These are phyloP conservation scores for Hyperoodon ampullatus DNA, from an alignment of 2,113 vertebrate species.

Conservation along the genomic window DNA sequence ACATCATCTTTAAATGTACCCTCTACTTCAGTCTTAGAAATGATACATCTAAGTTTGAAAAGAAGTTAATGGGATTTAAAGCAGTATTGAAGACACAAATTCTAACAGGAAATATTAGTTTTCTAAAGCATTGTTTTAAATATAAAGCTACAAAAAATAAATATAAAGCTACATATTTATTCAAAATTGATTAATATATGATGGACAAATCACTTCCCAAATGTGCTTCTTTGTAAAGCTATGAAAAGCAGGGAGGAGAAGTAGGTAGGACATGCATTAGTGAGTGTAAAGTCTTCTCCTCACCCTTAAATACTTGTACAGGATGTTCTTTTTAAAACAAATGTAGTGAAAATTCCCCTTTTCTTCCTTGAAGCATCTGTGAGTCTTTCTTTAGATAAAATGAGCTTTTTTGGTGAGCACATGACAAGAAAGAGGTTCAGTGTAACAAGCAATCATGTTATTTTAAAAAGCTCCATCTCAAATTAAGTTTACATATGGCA, in stretches of 20 bases:
- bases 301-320: constrained; percentile 40
- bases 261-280: not conserved
- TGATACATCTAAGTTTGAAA: constrained; percentile 46
- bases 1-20: constrained; percentile 37
- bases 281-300: constrained; percentile 30
- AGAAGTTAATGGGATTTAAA: constrained; percentile 34
- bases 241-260: not conserved
- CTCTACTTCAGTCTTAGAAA: constrained; percentile 37
- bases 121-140: constrained; percentile 44
- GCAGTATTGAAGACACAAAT: constrained; percentile 24
- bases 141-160: constrained; percentile 32
- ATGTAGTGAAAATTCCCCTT: constrained; percentile 60
- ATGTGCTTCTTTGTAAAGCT: not conserved
- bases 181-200: constrained; percentile 38
- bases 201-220: constrained; percentile 31
- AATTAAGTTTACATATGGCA: constrained; percentile 73
- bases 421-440: constrained; percentile 69
- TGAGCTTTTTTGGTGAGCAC: constrained; percentile 49
- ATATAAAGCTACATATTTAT: constrained; percentile 41
- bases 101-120: constrained; percentile 21
- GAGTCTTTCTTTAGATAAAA: constrained; percentile 65
- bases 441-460: constrained; percentile 72
- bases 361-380: constrained; percentile 76
- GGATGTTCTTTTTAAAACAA: constrained; percentile 57
- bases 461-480: constrained; percentile 72